Conservation (phyloP, 2,888 invertebrate species). For the Phytoseiulus persimilis region DNA sequence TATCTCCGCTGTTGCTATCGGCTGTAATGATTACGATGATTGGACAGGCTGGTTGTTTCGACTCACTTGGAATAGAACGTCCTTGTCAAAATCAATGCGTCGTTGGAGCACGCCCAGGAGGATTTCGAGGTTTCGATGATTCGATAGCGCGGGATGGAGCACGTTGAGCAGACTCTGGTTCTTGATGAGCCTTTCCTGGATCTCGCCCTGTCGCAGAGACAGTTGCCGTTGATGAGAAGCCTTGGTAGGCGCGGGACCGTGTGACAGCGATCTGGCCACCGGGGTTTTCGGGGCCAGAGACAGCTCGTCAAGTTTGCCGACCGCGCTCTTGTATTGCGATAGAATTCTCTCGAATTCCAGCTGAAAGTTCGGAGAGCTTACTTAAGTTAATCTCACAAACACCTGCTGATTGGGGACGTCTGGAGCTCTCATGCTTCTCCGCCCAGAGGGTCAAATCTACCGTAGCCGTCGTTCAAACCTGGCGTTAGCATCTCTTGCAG, state of each 20-base stretch:
- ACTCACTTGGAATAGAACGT: constrained; percentile 60
- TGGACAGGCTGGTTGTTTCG: background rate
- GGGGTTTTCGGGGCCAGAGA: constrained; percentile 48
- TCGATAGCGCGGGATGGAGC: constrained; percentile 61
- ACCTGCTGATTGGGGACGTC: background rate
- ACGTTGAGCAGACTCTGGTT: constrained; percentile 73
- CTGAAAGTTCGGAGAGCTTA: constrained; percentile 40
- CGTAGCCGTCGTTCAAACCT: background rate
- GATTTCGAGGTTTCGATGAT: constrained; percentile 70
- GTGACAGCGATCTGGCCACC: constrained; percentile 50
- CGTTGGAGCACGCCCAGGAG: constrained; percentile 63
- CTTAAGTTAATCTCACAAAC: background rate
- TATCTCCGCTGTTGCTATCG: background rate
- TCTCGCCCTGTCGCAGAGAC: constrained; percentile 71
- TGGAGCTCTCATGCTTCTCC: background rate
- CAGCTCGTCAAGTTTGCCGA: constrained; percentile 67
- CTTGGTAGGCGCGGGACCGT: constrained; percentile 63
- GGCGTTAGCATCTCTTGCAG: background rate
- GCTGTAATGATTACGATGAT: background rate
- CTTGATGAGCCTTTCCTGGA: constrained; percentile 79
- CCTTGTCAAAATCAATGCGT: constrained; percentile 81
- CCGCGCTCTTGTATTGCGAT: constrained; percentile 74
- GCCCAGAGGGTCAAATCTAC: background rate
- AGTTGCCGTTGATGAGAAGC: constrained; percentile 81
- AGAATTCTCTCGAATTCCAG: constrained; percentile 70